These are phyloP conservation scores for Asarcornis scutulata DNA, from an alignment of 2,113 vertebrate species.

Conservation along the genomic window DNA sequence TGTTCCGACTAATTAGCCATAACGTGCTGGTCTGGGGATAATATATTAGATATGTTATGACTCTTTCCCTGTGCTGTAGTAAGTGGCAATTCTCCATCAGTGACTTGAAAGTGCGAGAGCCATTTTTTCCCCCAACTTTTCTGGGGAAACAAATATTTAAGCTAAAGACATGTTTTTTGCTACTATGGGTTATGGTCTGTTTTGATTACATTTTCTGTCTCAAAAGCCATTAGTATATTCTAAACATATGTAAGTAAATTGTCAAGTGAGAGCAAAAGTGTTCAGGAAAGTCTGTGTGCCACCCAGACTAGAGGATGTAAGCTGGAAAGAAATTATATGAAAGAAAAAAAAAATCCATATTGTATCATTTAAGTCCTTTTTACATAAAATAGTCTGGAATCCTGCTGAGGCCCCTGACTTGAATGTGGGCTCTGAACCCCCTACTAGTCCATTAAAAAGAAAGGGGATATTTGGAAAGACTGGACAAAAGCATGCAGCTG, in stretches of 20 bases:
- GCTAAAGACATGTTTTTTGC: conserved; percentile 16
- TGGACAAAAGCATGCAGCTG: conserved; percentile 1
- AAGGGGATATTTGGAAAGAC: background rate
- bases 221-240: conserved; percentile 15
- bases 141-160: conserved; percentile 28
- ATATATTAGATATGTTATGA: background rate
- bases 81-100: background rate
- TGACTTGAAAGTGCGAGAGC: background rate
- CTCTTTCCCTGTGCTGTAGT: conserved; percentile 13
- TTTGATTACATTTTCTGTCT: conserved; percentile 42
- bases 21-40: background rate
- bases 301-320: background rate
- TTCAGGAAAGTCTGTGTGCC: conserved; percentile 12
- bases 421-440: background rate
- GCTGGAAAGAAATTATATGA: background rate
- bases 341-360: background rate
- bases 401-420: background rate
- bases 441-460: conserved; percentile 2
- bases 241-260: conserved; percentile 31
- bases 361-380: conserved; percentile 15
- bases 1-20: conserved; percentile 34
- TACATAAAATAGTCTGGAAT: background rate
- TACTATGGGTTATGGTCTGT: background rate
- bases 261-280: conserved; percentile 16
- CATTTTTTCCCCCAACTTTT: background rate